A percentile compares a stretch with the other conserved stretches of the same genome.
Conservation (phyloP, 2,797 vertebrate genomes). For the Rhinogobio ventralis region DNA sequence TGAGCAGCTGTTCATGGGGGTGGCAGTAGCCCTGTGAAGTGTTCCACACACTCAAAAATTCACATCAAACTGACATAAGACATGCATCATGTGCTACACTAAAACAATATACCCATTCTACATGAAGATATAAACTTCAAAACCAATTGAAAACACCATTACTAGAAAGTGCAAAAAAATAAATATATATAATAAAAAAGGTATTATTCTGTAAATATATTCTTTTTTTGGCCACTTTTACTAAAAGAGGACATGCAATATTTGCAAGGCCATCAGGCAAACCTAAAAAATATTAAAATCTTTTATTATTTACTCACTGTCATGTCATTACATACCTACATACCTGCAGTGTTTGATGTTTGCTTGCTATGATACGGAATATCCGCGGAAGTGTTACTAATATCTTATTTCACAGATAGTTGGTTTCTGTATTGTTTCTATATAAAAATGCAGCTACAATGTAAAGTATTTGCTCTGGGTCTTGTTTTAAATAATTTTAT, state of each 20-base stretch:
- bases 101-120: background rate
- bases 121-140: background rate
- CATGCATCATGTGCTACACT: background rate
- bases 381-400: no score
- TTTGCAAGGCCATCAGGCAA: background rate
- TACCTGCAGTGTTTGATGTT: no score
- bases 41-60: background rate
- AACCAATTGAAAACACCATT: background rate
- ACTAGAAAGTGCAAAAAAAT: background rate
- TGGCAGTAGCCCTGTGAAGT: background rate
- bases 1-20: conserved; percentile 24
- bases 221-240: background rate
- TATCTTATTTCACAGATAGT: no score
- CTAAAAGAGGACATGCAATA: background rate
- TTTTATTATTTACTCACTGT: no score
- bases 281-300: no score
- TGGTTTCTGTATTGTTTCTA: no score
- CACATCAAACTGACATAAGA: background rate
- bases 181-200: background rate
- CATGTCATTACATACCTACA: background rate
- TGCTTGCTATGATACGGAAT: no score
- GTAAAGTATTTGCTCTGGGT: no score
- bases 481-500: no score
- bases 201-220: no score
- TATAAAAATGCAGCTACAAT: no score